phyloP scores from a whole-genome alignment of 2,113 vertebrate genomes.

The Paratilapia polleni region DNA sequence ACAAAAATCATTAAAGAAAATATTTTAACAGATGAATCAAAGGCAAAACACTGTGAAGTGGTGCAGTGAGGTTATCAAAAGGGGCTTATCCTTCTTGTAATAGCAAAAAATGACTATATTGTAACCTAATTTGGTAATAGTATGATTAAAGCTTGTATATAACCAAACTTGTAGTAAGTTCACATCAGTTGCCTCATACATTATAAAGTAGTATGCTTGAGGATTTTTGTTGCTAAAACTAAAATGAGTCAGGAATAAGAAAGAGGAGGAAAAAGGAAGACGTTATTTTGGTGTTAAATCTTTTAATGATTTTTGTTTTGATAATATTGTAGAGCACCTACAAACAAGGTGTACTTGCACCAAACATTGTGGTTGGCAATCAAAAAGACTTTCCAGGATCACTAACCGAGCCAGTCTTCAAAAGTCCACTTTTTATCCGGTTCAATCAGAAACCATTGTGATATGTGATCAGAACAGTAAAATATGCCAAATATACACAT shows the following conservation, averaged over 20 bases:
- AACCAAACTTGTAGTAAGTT: not conserved
- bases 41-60: slow-evolving; percentile 30
- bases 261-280: not conserved
- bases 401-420: too few species aligned
- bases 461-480: not conserved
- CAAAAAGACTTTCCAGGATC: too few species aligned
- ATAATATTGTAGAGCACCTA: not conserved
- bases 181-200: not conserved
- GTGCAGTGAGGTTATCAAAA: slow-evolving; percentile 18
- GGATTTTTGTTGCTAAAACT: not conserved
- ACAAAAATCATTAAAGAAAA: slow-evolving; percentile 17
- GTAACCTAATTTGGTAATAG: not conserved
- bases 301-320: not conserved
- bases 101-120: not conserved
- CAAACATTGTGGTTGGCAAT: too few species aligned
- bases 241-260: too few species aligned
- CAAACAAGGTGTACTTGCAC: not conserved
- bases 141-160: not conserved
- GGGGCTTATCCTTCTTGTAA: not conserved
- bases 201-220: not conserved
- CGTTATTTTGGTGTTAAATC: not conserved
- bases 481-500: not conserved
- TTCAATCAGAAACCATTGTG: too few species aligned
- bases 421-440: too few species aligned
- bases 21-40: slow-evolving; percentile 39